Evolutionary conservation across 2,113 vertebrate species (phyloP), one percentile per base, ranked within the genome.

Genomic region (Haemorhous mexicanus): DNA sequence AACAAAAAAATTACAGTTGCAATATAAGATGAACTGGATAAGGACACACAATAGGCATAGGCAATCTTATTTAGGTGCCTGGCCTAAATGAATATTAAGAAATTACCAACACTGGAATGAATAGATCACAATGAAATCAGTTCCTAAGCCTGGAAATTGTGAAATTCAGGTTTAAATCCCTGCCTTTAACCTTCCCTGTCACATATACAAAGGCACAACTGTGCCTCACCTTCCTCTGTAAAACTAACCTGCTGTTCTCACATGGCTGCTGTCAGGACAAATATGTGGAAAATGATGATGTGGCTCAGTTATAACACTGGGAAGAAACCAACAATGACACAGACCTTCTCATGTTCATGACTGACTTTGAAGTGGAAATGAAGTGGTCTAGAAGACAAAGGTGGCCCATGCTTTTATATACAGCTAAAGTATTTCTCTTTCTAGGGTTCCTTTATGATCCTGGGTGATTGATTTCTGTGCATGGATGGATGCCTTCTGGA

Each of bases 151-250:
- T 70, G 75, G 33, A 62, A 94, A 79, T 30, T 12, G 28, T 56
- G 75, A 47, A 75, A 80, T 58, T 87, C 78, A 74, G 10, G 47
- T 74, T 95, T 83, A 73, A 88, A 76, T 47, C 39, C 59, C 55
- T 80, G 75, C 39, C 82, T 90, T 87, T 94, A 87, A 95, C 93
- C 70, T 93, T 85, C 30, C 26, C 75, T 88, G 76, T 92, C 92
- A 86, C 30, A 77, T 24, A 37, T 2, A 53, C 49, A 62, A 76
- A 85, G 73, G 64, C 59, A 90, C 44, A 78, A 86, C 44, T 66
- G 70, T 35, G 84, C 84, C 89, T 68, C 84, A 76, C 70, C 89
- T 95, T 89, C 63, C 82, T 32, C 50, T 79, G 63, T 53, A 85
- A 39, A 94, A 83, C 26, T 12, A 32, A 68, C 84, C 87, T 88